Evolutionary conservation across 2,797 vertebrate genomes (phyloP).

Genomic region (Sebastes kiyomatsui): DNA sequence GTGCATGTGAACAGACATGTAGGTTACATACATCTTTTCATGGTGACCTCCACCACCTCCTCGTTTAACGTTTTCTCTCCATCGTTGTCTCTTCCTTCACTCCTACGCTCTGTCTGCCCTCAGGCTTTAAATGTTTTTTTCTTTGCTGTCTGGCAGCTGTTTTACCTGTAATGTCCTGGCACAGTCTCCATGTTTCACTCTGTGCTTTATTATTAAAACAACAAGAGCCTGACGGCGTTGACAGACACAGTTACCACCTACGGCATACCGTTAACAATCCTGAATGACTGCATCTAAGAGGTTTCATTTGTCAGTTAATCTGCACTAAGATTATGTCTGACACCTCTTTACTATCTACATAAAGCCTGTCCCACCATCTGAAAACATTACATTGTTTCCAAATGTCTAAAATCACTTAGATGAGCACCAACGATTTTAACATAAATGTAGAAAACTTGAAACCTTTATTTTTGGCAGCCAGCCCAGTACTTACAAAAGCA

Average conservation of each 20-base stretch:
- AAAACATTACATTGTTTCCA: background rate
- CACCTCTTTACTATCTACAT: background rate
- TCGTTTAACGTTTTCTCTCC: background rate
- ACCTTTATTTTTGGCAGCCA: background rate
- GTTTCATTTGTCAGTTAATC: background rate
- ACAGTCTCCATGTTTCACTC: conserved; percentile 23
- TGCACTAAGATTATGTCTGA: background rate
- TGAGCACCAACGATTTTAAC: background rate
- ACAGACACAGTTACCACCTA: conserved; percentile 38
- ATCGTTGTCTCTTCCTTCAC: background rate
- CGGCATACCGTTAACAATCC: background rate
- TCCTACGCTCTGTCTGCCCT: conserved; percentile 47
- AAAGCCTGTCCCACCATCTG: background rate
- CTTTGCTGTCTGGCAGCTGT: conserved; percentile 38
- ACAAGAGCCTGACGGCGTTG: conserved; percentile 29
- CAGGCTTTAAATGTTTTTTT: conserved; percentile 51
- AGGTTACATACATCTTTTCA: conserved; percentile 6
- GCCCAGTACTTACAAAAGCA: background rate
- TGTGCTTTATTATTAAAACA: conserved; percentile 46
- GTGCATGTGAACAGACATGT: conserved; percentile 1
- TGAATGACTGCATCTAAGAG: background rate
- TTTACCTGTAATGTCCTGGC: conserved; percentile 62
- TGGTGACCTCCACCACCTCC: background rate
- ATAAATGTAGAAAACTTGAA: background rate
- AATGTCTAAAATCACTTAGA: background rate